These are phyloP conservation scores for Tortricodes alternella DNA, from an alignment of 2,888 invertebrate species.

Conservation along the genomic window DNA sequence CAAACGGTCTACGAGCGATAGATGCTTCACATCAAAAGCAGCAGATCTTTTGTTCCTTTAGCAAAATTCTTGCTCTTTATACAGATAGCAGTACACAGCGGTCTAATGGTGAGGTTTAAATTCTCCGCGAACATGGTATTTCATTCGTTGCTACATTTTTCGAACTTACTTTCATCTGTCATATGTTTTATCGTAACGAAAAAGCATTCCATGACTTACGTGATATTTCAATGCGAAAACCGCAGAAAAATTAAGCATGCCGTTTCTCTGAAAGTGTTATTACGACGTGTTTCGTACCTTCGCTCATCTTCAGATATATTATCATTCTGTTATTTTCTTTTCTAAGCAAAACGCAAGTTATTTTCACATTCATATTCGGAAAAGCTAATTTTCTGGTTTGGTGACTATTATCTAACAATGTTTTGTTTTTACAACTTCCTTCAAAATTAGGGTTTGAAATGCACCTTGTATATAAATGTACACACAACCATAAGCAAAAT, in stretches of 20 bases:
- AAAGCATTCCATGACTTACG: no score
- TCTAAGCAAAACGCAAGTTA: background rate
- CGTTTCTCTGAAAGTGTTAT: no score
- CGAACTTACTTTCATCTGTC: conserved; percentile 1
- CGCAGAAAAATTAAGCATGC: no score
- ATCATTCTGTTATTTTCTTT: conserved; percentile 5
- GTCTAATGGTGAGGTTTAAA: background rate
- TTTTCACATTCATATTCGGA: background rate
- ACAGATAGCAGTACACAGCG: background rate
- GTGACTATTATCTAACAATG: no score
- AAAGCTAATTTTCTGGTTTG: background rate
- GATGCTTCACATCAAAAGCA: conserved; percentile 21
- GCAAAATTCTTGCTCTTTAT: conserved; percentile 19
- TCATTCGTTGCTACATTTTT: conserved; percentile 3
- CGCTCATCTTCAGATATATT: no score
- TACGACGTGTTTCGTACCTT: no score
- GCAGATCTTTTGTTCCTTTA: conserved; percentile 15
- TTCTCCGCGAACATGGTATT: conserved; percentile 14
- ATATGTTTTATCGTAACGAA: no score
- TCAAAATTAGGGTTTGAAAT: no score
- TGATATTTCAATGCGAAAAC: no score
- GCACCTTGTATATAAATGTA: background rate
- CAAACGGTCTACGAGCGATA: background rate
- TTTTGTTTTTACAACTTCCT: no score
- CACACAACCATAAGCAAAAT: background rate